Base-by-base conservation (phyloP, 2,113 vertebrate genomes). In the Protomyctophum bolini region DNA sequence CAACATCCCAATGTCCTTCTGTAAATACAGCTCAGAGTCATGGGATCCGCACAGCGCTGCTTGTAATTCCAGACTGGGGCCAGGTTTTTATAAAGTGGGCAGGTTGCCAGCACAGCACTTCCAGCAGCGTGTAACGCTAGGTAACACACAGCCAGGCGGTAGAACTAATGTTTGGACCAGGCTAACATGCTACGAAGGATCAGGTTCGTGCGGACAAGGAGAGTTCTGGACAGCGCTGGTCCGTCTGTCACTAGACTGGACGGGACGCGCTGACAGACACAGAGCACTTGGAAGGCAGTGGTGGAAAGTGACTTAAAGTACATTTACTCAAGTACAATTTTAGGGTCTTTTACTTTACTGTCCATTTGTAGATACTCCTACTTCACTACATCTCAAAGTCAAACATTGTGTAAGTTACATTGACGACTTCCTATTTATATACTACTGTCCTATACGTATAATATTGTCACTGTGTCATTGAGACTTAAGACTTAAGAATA, bases 11-110 rank as follows among this genome's bases (percentile, higher is more conserved):
- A 87, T 76, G 84, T 76, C 81, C 79, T 41, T 74, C 77, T 87
- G 87, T 90, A 91, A 91, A 89, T 87, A 90, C 80, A 85, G 75
- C 82, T 86, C 85, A 81, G 33, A 41, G 87, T 83, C 85, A 88
- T 79, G 79, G 83, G 80, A 83, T 75, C 79, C 70, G 68, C 80
- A 74, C 58, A 59, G 73, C 77, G 76, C 58, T 60, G 73, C 77
- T 41, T 90, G 80, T 90, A 80, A 88, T 77, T 89, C 87, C 88
- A 89, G 79, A 84, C 77, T 52, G 21, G 57, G 33, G 60, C 52
- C 81, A 41, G 60, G 84, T 66, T 76, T 79, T 15, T 41, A 41
- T 41, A 74, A 55, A 77, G 51, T 6, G 77, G 90, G 89, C 87
- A 55, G 0, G 0, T 7, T n/a, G 86, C 91, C 91, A 92, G 83